A percentile compares a stretch with the other conserved stretches of the same genome.
phyloP scores from a whole-genome alignment of 2,113 vertebrate species.

The Nannospalax galili region DNA sequence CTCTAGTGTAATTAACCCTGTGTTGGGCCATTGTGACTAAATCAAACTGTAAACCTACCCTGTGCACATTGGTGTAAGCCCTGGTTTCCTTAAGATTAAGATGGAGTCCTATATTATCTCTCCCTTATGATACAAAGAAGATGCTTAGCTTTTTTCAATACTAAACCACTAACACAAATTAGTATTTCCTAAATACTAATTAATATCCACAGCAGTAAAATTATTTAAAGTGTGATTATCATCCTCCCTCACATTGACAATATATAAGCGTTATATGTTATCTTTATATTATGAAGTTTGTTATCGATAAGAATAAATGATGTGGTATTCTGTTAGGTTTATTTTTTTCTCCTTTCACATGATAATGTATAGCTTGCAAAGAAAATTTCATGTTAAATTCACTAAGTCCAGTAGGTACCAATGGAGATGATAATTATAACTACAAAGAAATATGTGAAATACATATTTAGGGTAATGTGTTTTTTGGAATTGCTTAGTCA shows the following conservation, averaged over 20 bases:
- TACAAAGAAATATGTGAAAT: background rate
- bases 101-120: background rate
- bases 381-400: conserved; percentile 20
- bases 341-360: background rate
- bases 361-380: background rate
- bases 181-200: background rate
- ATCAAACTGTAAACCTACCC: too few species aligned
- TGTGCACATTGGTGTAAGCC: background rate
- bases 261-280: background rate
- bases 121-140: background rate
- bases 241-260: background rate
- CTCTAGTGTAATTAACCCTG: background rate
- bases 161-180: background rate
- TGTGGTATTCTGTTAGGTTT: background rate
- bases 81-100: background rate
- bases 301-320: background rate
- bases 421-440: background rate
- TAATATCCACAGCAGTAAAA: background rate
- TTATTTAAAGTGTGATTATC: background rate
- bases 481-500: background rate
- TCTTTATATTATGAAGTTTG: conserved; percentile 14
- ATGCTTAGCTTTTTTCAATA: background rate
- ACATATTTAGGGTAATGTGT: background rate
- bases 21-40: background rate
- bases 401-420: background rate